These are phyloP conservation scores for Drosophila kohkoa DNA, from an alignment of 1,140 invertebrate species.

Conservation along the genomic window DNA sequence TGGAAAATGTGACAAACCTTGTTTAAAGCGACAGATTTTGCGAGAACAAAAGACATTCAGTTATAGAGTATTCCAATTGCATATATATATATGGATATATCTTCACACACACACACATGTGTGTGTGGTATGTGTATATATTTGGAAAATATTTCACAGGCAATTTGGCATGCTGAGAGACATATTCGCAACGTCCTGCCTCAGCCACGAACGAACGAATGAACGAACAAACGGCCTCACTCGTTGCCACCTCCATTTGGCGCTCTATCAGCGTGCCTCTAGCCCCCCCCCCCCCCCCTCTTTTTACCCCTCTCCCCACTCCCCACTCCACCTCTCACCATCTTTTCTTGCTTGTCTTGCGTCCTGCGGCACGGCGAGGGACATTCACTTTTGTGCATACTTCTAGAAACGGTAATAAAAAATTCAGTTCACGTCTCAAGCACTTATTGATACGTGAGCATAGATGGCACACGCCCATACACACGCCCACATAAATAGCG, in stretches of 20 bases:
- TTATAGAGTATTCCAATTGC: constrained; percentile 15
- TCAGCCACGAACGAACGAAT: background rate
- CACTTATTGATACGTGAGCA: constrained; percentile 81
- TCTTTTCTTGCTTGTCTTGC: background rate
- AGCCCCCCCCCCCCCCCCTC: no score
- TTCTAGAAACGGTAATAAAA: constrained; percentile 66
- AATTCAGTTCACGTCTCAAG: constrained; percentile 80
- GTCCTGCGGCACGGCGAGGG: constrained; percentile 41
- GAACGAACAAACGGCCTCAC: no score
- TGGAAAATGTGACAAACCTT: background rate
- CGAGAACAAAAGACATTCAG: constrained; percentile 4
- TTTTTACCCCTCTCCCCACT: background rate
- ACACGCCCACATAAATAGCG: constrained; percentile 61
- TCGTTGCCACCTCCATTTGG: background rate
- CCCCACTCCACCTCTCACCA: background rate
- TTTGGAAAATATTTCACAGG: constrained; percentile 73
- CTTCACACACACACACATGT: background rate
- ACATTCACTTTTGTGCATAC: constrained; percentile 74
- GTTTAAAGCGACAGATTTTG: background rate
- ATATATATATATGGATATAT: constrained; percentile 1
- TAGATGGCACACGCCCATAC: constrained; percentile 65
- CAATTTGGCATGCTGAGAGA: constrained; percentile 71
- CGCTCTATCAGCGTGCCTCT: no score
- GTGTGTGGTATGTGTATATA: constrained; percentile 37
- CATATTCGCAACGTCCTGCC: constrained; percentile 51